Percentiles rank a stretch among this genome's conserved stretches.
These are phyloP conservation scores for Danio choprae DNA, from an alignment of 2,797 vertebrate species.

Conservation along the genomic window DNA sequence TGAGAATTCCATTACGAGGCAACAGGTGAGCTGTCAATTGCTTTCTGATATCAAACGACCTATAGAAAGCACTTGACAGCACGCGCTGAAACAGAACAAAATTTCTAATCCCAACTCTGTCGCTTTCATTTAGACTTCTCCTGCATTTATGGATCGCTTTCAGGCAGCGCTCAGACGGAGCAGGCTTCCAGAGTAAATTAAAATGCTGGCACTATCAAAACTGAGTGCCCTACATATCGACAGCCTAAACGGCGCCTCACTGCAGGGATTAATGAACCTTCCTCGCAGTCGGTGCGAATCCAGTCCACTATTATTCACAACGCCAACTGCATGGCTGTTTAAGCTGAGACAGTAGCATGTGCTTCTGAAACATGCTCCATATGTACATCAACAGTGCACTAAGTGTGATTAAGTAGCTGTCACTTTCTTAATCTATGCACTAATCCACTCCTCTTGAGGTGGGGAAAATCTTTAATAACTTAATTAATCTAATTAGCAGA, in stretches of 20 bases:
- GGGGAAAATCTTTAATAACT: background rate
- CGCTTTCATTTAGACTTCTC: constrained; percentile 43
- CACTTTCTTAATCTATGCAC: background rate
- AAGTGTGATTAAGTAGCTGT: background rate
- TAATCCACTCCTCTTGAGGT: background rate
- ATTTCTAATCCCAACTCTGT: constrained; percentile 47
- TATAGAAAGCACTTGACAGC: constrained; percentile 19
- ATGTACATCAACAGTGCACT: background rate
- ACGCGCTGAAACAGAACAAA: constrained; percentile 17
- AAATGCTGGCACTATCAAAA: constrained; percentile 49
- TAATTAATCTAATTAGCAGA: background rate
- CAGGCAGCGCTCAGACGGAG: constrained; percentile 22
- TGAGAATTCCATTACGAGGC: constrained; percentile 11
- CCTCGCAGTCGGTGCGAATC: constrained; percentile 22
- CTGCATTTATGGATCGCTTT: constrained; percentile 39
- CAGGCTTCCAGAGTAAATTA: constrained; percentile 46
- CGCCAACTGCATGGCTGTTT: constrained; percentile 12
- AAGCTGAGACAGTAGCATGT: background rate
- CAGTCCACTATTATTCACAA: constrained; percentile 36
- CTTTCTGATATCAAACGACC: constrained; percentile 27
- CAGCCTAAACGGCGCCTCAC: constrained; percentile 36
- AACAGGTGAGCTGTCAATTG: constrained; percentile 36
- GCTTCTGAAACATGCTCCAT: background rate
- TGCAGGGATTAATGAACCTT: constrained; percentile 42
- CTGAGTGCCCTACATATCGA: constrained; percentile 45